Evolutionary conservation across 2,113 vertebrate species (phyloP).

Genomic region (Actenoides hombroni): DNA sequence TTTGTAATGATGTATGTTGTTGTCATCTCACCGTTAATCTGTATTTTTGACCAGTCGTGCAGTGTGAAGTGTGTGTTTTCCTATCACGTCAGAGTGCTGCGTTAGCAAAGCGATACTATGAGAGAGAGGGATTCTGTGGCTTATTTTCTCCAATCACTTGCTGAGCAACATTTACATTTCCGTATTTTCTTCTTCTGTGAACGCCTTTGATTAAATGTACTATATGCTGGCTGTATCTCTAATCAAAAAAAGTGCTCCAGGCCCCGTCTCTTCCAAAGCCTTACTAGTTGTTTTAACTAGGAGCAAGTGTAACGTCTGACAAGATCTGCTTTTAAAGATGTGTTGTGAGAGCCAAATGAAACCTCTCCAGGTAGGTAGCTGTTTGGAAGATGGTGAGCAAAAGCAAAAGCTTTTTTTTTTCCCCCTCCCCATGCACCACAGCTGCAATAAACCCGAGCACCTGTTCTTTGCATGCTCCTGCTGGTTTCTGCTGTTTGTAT

Average conservation of each 20-base stretch:
- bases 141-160: accelerated
- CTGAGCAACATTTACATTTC: neutral
- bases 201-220: neutral
- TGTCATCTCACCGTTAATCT: neutral
- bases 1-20: neutral
- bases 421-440: neutral
- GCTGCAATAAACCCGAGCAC: conserved; percentile 45
- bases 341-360: neutral
- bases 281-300: neutral
- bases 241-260: neutral
- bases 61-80: neutral
- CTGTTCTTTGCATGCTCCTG: conserved; percentile 68
- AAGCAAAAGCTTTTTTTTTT: neutral
- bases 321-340: neutral
- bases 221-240: neutral
- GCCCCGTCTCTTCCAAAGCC: neutral
- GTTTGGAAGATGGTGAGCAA: neutral
- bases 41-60: neutral
- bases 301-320: neutral
- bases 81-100: accelerated
- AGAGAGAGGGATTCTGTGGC: neutral
- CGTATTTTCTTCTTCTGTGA: neutral
- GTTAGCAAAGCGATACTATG: accelerated
- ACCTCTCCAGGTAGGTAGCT: neutral
- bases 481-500: conserved; percentile 66